Conservation (phyloP, 2,888 invertebrate species). For the Rambutsinella grinnellia region DNA sequence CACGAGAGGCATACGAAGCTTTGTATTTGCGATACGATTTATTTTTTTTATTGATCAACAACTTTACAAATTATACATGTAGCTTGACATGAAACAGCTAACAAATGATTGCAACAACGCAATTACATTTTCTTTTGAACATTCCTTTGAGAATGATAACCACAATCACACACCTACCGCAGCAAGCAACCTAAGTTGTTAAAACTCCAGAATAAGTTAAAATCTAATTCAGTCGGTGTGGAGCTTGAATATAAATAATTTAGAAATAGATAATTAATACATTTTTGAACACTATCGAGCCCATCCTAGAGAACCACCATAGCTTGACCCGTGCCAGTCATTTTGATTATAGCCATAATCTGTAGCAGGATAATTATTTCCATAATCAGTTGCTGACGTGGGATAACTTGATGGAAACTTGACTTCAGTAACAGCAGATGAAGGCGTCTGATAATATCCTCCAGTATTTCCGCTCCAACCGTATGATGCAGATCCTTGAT, state of each 20-base stretch:
- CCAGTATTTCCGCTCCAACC: slow-evolving; percentile 18
- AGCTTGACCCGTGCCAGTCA: slow-evolving; percentile 13
- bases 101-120: slow-evolving; percentile 35
- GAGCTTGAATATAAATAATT: no score
- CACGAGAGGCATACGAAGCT: no score
- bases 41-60: no score
- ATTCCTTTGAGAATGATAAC: slow-evolving; percentile 25
- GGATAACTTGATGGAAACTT: slow-evolving; percentile 16
- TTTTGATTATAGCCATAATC: slow-evolving; percentile 26
- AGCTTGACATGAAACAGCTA: no score
- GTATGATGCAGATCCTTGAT: background rate
- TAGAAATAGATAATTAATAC: no score
- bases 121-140: slow-evolving; percentile 19
- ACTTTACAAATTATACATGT: no score
- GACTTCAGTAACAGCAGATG: background rate
- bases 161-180: background rate
- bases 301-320: slow-evolving; percentile 28
- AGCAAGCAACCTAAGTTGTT: background rate
- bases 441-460: slow-evolving; percentile 13
- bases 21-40: no score
- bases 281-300: slow-evolving; percentile 14
- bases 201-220: background rate
- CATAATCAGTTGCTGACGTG: slow-evolving; percentile 10
- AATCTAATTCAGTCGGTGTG: background rate
- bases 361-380: slow-evolving; percentile 18